Percentiles rank a stretch among this genome's conserved stretches.
These are phyloP conservation scores for Orthosia incerta DNA, from an alignment of 2,888 invertebrate species.

Conservation along the genomic window DNA sequence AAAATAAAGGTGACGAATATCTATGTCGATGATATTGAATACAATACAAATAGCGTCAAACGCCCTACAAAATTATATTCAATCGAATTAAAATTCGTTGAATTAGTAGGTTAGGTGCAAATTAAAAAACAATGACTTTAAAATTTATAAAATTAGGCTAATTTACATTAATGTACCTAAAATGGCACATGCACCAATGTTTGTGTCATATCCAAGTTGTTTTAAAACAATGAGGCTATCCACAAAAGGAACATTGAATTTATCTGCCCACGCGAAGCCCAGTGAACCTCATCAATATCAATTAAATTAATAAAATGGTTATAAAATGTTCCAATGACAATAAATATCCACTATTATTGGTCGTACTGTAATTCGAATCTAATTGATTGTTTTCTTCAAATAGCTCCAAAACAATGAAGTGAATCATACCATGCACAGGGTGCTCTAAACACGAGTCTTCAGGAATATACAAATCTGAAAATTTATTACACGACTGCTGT, in stretches of 20 bases:
- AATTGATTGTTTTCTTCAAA: conserved; percentile 89
- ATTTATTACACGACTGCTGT: background rate
- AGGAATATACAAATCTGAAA: conserved; percentile 8
- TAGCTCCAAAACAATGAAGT: conserved; percentile 86
- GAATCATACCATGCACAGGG: conserved; percentile 82
- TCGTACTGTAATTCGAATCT: conserved; percentile 85
- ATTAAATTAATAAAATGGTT: conserved; percentile 89
- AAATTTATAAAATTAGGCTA: conserved; percentile 22
- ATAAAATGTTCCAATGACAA: conserved; percentile 87
- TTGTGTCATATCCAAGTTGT: conserved; percentile 59
- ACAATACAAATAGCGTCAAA: conserved; percentile 35
- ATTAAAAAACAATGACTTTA: conserved; percentile 36
- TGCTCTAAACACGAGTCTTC: conserved; percentile 53
- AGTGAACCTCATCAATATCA: conserved; percentile 85
- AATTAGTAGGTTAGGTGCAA: conserved; percentile 23
- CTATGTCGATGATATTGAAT: conserved; percentile 30
- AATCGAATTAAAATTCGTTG: conserved; percentile 20
- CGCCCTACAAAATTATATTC: conserved; percentile 30
- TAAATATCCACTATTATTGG: conserved; percentile 88
- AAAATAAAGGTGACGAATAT: conserved; percentile 23
- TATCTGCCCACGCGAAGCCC: conserved; percentile 80
- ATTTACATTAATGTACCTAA: conserved; percentile 19
- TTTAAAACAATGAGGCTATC: conserved; percentile 75
- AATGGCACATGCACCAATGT: conserved; percentile 19
- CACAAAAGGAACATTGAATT: conserved; percentile 75